Conservation (phyloP, 2,888 invertebrate genomes). For the Cosmorhoe ocellata region DNA sequence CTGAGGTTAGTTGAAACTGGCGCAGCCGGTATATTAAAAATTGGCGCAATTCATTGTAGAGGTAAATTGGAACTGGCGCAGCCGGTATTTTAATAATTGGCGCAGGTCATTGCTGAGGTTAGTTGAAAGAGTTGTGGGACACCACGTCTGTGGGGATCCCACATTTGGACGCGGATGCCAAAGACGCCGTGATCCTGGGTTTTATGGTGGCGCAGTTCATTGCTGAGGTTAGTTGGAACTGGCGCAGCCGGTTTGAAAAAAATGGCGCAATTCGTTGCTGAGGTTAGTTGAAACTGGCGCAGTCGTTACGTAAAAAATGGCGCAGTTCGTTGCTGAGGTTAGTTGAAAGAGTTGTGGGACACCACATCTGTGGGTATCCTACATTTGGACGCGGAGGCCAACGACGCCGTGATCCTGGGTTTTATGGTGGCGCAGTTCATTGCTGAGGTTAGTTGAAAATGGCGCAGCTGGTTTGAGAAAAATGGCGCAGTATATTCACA, state of each 20-base stretch:
- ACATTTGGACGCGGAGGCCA: slow-evolving; percentile 96
- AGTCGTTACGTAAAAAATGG: too few species aligned
- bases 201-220: slow-evolving; percentile 97
- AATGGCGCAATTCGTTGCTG: too few species aligned
- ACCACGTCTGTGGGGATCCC: slow-evolving; percentile 93
- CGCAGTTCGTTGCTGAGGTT: too few species aligned
- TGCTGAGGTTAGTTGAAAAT: too few species aligned
- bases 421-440: slow-evolving; percentile 97
- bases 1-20: slow-evolving; percentile 84
- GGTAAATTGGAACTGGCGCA: too few species aligned
- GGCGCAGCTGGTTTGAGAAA: not conserved
- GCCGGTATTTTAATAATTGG: too few species aligned
- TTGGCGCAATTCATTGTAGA: too few species aligned
- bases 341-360: slow-evolving; percentile 90
- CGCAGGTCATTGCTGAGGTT: too few species aligned
- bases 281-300: too few species aligned
- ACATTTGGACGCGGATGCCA: slow-evolving; percentile 96
- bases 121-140: slow-evolving; percentile 90
- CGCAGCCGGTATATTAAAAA: too few species aligned
- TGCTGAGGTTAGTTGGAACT: too few species aligned
- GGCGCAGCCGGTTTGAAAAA: not conserved
- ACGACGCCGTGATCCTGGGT: slow-evolving; percentile 98
- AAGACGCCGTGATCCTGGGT: slow-evolving; percentile 98
- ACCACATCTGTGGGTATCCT: slow-evolving; percentile 93
- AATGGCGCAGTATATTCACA: too few species aligned